Base-by-base conservation (phyloP, 2,888 invertebrate genomes). In the Tiliacea citrago region DNA sequence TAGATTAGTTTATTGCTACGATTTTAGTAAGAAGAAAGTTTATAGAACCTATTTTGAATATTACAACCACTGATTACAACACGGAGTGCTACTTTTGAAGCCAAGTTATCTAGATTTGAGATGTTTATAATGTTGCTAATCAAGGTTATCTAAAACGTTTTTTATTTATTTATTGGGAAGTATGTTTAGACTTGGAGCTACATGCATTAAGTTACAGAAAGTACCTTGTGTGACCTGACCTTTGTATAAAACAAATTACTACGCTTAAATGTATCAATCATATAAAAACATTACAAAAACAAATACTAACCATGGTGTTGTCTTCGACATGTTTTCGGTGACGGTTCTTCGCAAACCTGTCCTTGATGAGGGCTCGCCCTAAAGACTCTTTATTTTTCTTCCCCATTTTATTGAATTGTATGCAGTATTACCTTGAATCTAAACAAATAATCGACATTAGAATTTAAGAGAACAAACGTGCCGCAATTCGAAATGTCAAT, bases 321-420 rank as follows among this genome's bases (percentile, higher is more conserved):
- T 98, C 97, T 90, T 97, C 97, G 63, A 97, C 97, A 95, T 97
- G 97, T 94, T 97, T 97, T 85, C 97, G 97, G 67, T 97, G 96
- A 61, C 97, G 97, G 68, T 97, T 96, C 80, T 97, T 97, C 0
- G 98, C 97, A 91, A 98, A 98, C 86, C 98, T 97, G 90, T 98
- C 97, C 91, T 97, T 98, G 57, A 98, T 98, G 58, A 98, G 95
- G 0, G 98, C 96, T 75, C 98, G 97, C 0, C 98, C 98, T 65
- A 98, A 95, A 53, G 94, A 93, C 71, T 96, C 94, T 93, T 98
- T 98, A 88, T 97, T 97, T 91, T 98, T 98, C 92, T 98, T 98
- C 21, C 98, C 98, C 98, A 98, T 98, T 82, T 49, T 75, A 45
- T 55, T 65, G 7, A 47, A 55, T 12, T 35, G 13, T 21, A 29